Conservation (phyloP, 2,797 vertebrate genomes). For the Ctenochaetus hawaiiensis region DNA sequence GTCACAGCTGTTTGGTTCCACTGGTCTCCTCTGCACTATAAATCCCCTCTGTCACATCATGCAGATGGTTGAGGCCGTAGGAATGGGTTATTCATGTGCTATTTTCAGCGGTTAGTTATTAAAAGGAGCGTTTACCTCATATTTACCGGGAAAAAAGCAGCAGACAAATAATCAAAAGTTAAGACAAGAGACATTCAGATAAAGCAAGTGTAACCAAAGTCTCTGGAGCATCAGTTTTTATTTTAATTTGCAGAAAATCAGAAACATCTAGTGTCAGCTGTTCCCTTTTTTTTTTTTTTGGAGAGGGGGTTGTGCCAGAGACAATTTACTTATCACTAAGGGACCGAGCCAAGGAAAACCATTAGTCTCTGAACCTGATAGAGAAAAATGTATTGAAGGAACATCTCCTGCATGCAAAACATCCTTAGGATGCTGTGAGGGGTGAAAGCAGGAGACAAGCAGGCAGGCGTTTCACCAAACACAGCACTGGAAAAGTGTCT, state of each 20-base stretch:
- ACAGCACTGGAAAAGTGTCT: background rate
- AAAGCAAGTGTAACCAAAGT: conserved; percentile 38
- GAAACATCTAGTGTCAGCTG: conserved; percentile 8
- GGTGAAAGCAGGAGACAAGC: background rate
- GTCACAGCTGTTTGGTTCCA: conserved; percentile 34
- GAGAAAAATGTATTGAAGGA: conserved; percentile 9
- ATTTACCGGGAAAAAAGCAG: background rate
- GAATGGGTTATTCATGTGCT: background rate
- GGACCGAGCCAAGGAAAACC: conserved; percentile 40
- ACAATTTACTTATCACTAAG: conserved; percentile 45
- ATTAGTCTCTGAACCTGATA: conserved; percentile 28
- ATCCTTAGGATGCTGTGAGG: background rate
- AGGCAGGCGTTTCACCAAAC: background rate
- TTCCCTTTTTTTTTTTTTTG: conserved; percentile 3
- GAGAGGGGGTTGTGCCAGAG: conserved; percentile 14
- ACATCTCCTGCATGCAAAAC: conserved; percentile 28
- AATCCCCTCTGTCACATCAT: conserved; percentile 17
- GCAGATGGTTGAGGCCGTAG: conserved; percentile 7
- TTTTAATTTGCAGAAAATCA: conserved; percentile 45
- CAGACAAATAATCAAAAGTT: conserved; percentile 1
- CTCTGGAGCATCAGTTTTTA: conserved; percentile 10
- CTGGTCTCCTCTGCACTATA: conserved; percentile 7
- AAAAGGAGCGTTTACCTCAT: background rate
- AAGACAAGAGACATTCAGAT: conserved; percentile 2
- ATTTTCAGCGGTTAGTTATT: background rate